A percentile compares a stretch with the other conserved stretches of the same genome.
phyloP scores from a whole-genome alignment of 2,797 vertebrate genomes.

The Microctenopoma stevenorrisi region DNA sequence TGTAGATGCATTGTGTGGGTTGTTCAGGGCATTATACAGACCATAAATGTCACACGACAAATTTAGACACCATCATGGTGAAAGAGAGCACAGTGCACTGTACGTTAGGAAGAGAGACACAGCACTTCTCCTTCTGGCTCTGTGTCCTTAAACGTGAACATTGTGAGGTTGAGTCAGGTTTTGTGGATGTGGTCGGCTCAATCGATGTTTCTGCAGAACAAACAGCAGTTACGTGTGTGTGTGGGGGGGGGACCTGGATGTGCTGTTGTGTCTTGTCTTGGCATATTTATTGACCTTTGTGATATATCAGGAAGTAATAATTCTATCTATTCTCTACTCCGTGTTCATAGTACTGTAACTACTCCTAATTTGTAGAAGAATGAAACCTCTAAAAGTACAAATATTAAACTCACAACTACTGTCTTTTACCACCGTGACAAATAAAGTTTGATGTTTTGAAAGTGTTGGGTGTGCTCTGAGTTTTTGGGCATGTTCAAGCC shows the following conservation, averaged over 20 bases:
- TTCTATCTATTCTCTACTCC: conserved; percentile 56
- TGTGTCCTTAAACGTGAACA: conserved; percentile 10
- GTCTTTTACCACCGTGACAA: conserved; percentile 82
- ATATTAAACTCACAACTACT: conserved; percentile 59
- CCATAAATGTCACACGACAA: not conserved
- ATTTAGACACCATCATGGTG: not conserved
- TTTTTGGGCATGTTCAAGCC: conserved; percentile 32
- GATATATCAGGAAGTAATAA: conserved; percentile 56
- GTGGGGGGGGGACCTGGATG: conserved; percentile 36
- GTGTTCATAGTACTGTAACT: conserved; percentile 58
- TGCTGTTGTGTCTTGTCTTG: conserved; percentile 46
- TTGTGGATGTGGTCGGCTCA: conserved; percentile 31
- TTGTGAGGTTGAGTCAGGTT: conserved; percentile 1
- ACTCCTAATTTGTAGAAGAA: conserved; percentile 60
- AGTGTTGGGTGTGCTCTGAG: conserved; percentile 36
- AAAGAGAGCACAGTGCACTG: not conserved
- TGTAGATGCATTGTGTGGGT: not conserved
- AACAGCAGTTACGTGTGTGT: conserved; percentile 32
- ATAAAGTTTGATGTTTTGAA: conserved; percentile 87
- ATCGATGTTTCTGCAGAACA: conserved; percentile 31
- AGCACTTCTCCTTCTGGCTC: conserved; percentile 6
- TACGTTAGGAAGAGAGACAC: conserved; percentile 9
- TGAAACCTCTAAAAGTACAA: conserved; percentile 36
- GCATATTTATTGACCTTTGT: conserved; percentile 65
- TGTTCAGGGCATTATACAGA: not conserved